Base-by-base conservation (phyloP, 2,797 vertebrate species). In the Atherinosoma microstoma region DNA sequence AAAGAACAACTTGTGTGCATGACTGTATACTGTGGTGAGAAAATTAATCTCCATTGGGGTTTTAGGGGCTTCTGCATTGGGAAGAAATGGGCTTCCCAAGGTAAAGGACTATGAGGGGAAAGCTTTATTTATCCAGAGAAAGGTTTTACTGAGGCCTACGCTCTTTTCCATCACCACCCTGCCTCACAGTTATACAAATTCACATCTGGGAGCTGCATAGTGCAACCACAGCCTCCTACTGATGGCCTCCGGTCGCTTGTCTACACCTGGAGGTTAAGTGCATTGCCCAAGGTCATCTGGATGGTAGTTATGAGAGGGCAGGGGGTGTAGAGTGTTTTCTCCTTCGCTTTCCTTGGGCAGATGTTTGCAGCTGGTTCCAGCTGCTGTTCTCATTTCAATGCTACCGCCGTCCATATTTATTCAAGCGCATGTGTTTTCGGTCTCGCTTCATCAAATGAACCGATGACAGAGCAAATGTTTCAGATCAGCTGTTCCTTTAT, bases 271-370 rank as follows among this genome's bases (percentile, higher is more conserved):
- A 79, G 73, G 75, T 76, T 71, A 72, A 73, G 70, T 76, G 59
- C 35, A 51, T 62, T 53, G 49, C 56, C 58, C 78, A 75, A 76
- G 80, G 83, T 86, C 75, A 82, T 34, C 24, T 67, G 59, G 29
- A 42, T 66, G 58, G 16, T 59, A 62, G 38, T n/a, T 53, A 61
- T 69, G 36, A 49, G 22, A 65, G 15, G 10, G 32, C 9, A 38
- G 20, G 27, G 6, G 29, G 15, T 8, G 2, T 38, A 12, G 30
- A 49, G 47, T 32, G 38, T n/a, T 20, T 60, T 13, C 38, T 60
- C 22, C 22, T 66, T 67, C 12, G 6, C 18, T 58, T 75, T 49
- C 27, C 61, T 58, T 56, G 32, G 64, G 36, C 54, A 42, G 16
- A 49, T 63, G 51, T 65, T 56, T 65, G 45, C 63, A 71, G 60